Percentiles rank a stretch among this genome's conserved stretches.
phyloP scores from a whole-genome alignment of 2,113 vertebrate species.

The Labeo rohita region DNA sequence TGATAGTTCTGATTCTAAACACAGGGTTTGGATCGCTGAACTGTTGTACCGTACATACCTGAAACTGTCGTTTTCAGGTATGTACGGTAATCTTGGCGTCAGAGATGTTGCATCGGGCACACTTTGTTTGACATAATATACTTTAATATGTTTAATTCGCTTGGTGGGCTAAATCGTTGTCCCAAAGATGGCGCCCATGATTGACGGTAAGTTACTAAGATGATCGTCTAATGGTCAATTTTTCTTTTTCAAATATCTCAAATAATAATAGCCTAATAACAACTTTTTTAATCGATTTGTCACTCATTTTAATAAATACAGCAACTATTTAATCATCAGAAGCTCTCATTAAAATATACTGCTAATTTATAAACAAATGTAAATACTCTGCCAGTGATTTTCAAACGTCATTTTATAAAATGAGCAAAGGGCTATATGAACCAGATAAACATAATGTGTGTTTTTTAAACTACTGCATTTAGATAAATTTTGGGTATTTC shows the following conservation, averaged over 20 bases:
- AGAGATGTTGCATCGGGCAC: not conserved
- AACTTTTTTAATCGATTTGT: too few species aligned
- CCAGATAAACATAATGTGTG: not conserved
- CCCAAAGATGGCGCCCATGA: not conserved
- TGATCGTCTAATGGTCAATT: not conserved
- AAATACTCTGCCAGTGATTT: not conserved
- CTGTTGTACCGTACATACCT: too few species aligned
- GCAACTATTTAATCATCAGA: too few species aligned
- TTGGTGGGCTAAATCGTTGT: not conserved
- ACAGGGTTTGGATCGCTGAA: not conserved
- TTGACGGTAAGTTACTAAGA: not conserved
- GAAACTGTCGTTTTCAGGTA: not conserved
- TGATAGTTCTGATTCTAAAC: too few species aligned
- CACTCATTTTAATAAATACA: too few species aligned
- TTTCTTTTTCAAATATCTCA: too few species aligned
- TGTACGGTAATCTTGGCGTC: not conserved
- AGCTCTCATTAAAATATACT: not conserved
- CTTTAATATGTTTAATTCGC: not conserved
- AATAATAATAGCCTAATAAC: too few species aligned
- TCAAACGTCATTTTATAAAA: not conserved
- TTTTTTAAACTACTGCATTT: not conserved
- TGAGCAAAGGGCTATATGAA: not conserved
- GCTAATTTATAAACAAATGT: not conserved
- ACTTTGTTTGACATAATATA: not conserved
- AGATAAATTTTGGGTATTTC: not conserved